phyloP scores from a whole-genome alignment of 2,888 invertebrate genomes.

The Napeogenes inachia region DNA sequence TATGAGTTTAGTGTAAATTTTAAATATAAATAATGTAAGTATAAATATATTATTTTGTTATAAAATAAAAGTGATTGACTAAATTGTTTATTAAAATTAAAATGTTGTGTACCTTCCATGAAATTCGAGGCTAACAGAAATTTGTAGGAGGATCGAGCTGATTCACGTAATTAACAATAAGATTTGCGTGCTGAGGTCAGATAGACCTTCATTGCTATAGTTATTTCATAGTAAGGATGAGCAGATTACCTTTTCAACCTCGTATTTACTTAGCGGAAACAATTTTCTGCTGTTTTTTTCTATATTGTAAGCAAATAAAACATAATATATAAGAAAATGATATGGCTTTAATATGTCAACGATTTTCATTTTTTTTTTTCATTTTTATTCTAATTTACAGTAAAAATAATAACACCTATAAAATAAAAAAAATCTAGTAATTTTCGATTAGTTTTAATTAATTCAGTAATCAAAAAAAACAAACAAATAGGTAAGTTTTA shows the following conservation, averaged over 20 bases:
- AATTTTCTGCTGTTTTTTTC: neutral
- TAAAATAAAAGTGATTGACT: too few species aligned
- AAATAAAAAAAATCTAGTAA: too few species aligned
- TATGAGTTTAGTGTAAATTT: conserved; percentile 18
- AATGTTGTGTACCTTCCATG: neutral
- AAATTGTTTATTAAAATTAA: neutral
- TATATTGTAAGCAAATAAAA: neutral
- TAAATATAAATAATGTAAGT: conserved; percentile 11
- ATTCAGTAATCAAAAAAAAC: too few species aligned
- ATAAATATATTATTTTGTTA: neutral
- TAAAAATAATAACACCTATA: too few species aligned
- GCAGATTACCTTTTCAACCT: neutral
- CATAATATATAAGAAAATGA: neutral
- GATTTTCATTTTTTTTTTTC: too few species aligned
- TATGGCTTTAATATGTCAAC: too few species aligned
- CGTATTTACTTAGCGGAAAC: neutral
- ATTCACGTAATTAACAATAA: conserved; percentile 19
- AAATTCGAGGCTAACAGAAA: conserved; percentile 18
- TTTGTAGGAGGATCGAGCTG: conserved; percentile 9
- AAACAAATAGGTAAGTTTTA: too few species aligned
- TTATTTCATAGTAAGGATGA: neutral
- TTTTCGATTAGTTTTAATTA: too few species aligned
- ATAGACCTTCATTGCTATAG: conserved; percentile 20
- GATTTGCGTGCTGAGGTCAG: conserved; percentile 24
- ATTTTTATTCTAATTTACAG: too few species aligned